Evolutionary conservation across 2,888 invertebrate genomes (phyloP).

Genomic region (Brachypalpus laphriformis): DNA sequence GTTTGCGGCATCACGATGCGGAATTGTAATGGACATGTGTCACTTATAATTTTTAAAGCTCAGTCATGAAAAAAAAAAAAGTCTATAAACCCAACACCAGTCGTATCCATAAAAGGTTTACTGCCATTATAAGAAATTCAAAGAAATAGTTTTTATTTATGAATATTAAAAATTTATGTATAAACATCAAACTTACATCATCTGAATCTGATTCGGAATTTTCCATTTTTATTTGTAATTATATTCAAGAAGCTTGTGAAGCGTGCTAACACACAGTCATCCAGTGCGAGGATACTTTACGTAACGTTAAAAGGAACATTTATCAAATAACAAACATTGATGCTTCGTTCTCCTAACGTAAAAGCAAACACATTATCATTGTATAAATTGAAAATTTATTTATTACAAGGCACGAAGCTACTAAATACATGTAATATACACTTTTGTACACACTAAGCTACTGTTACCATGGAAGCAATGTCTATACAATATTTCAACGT

Average conservation of each 20-base stretch:
- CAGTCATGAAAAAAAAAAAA: not conserved
- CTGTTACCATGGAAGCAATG: not conserved
- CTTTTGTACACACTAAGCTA: not conserved
- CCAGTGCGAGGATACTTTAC: slow-evolving; percentile 23
- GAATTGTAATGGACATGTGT: not conserved
- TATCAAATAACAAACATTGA: slow-evolving; percentile 56
- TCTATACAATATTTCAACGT: not conserved
- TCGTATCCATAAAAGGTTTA: not conserved
- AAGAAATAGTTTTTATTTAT: not conserved
- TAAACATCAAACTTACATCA: slow-evolving; percentile 57
- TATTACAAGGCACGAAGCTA: slow-evolving; percentile 11
- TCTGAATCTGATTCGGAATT: slow-evolving; percentile 53
- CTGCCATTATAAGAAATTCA: not conserved
- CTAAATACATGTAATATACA: not conserved
- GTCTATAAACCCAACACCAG: not conserved
- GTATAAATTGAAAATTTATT: slow-evolving; percentile 22
- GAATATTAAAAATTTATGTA: not conserved
- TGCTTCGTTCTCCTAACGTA: slow-evolving; percentile 42
- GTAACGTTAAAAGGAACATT: slow-evolving; percentile 28
- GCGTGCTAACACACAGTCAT: slow-evolving; percentile 54
- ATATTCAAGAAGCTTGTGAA: slow-evolving; percentile 29
- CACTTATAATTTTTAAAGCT: not conserved
- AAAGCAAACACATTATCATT: slow-evolving; percentile 59
- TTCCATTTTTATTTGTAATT: slow-evolving; percentile 43
- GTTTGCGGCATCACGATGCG: not conserved